Conservation (phyloP, 2,113 vertebrate genomes). For the Gobiocypris rarus region DNA sequence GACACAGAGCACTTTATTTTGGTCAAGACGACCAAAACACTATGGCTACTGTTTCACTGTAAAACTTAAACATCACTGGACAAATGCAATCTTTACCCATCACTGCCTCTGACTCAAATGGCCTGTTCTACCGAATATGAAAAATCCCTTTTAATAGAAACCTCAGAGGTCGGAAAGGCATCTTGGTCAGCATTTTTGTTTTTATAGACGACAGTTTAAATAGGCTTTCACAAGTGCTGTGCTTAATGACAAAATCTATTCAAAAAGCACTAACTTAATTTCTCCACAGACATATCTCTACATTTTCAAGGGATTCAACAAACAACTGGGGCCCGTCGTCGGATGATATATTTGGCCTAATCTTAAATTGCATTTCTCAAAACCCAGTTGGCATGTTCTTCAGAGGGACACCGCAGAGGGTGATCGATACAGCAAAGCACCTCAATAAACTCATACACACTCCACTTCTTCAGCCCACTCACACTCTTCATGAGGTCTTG, state of each 20-base stretch:
- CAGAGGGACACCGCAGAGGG: slow-evolving; percentile 21
- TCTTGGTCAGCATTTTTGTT: slow-evolving; percentile 38
- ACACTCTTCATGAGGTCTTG: slow-evolving; percentile 52
- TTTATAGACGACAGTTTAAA: slow-evolving; percentile 45
- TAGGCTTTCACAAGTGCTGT: not conserved
- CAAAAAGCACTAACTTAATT: slow-evolving; percentile 7
- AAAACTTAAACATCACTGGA: slow-evolving; percentile 6
- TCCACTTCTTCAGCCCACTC: slow-evolving; percentile 44
- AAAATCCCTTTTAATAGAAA: slow-evolving; percentile 4
- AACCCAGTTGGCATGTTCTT: slow-evolving; percentile 46
- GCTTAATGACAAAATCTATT: slow-evolving; percentile 27
- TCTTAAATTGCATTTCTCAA: slow-evolving; percentile 52
- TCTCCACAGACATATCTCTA: slow-evolving; percentile 27
- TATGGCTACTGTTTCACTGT: not conserved
- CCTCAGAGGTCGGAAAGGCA: slow-evolving; percentile 5
- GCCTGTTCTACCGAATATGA: slow-evolving; percentile 16
- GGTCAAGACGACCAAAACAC: not conserved
- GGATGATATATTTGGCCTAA: slow-evolving; percentile 45
- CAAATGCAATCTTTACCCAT: slow-evolving; percentile 39
- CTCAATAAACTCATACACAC: slow-evolving; percentile 42
- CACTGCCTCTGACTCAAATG: slow-evolving; percentile 22
- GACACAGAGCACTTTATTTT: slow-evolving; percentile 22
- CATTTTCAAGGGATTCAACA: slow-evolving; percentile 16
- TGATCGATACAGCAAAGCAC: slow-evolving; percentile 54
- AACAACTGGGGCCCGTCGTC: not conserved